These are phyloP conservation scores for Arge pagana DNA, from an alignment of 2,888 invertebrate genomes.

Conservation along the genomic window DNA sequence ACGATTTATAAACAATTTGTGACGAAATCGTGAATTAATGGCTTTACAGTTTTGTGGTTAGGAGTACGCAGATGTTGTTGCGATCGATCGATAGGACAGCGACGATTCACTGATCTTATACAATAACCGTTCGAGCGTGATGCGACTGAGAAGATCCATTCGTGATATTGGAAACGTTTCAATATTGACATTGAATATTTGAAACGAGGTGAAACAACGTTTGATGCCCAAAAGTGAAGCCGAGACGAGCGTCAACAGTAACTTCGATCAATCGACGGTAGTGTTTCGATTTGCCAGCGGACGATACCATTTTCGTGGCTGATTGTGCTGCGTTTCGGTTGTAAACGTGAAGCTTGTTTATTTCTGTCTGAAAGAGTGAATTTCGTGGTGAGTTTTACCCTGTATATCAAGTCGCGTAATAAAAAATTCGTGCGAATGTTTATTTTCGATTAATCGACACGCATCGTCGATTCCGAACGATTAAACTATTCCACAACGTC, in stretches of 20 bases:
- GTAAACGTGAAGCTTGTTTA: background rate
- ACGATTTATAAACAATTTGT: no score
- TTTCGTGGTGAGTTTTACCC: background rate
- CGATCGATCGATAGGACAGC: slow-evolving; percentile 16
- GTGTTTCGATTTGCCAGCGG: background rate
- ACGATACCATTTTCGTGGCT: slow-evolving; percentile 7
- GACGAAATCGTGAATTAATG: no score
- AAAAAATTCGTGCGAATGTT: background rate
- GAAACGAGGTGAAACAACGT: slow-evolving; percentile 6
- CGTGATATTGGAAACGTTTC: slow-evolving; percentile 4
- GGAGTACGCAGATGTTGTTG: slow-evolving; percentile 3
- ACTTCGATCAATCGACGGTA: slow-evolving; percentile 15
- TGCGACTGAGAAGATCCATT: no score
- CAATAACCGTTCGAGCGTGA: no score
- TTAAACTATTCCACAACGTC: slow-evolving; percentile 19
- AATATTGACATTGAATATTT: slow-evolving; percentile 12
- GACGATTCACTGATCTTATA: background rate
- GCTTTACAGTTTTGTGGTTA: slow-evolving; percentile 21
- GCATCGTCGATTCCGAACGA: slow-evolving; percentile 5
- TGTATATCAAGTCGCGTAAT: background rate
- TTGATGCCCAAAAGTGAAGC: background rate
- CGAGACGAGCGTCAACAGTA: background rate
- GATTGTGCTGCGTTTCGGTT: background rate
- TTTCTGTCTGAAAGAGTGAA: background rate
- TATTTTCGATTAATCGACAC: slow-evolving; percentile 17